These are phyloP conservation scores for Drosophila ogumai DNA, from an alignment of 1,140 invertebrate species.

Conservation along the genomic window DNA sequence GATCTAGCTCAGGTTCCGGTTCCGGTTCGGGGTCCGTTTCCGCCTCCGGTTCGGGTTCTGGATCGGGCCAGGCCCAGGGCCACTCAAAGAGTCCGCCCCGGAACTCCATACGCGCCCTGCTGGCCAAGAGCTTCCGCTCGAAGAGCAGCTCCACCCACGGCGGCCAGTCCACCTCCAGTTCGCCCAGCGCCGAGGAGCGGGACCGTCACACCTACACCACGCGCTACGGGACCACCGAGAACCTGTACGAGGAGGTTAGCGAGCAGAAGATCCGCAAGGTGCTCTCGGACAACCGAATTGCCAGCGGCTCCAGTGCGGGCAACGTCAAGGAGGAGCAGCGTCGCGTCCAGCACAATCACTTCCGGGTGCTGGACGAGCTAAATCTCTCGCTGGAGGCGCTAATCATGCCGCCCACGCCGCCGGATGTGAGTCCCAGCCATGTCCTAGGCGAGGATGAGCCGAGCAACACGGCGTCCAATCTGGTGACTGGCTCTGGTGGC, in stretches of 20 bases:
- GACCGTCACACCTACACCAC: slow-evolving; percentile 90
- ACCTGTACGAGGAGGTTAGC: slow-evolving; percentile 94
- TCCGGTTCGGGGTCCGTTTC: slow-evolving; percentile 7
- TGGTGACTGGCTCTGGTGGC: slow-evolving; percentile 14
- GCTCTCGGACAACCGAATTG: slow-evolving; percentile 85
- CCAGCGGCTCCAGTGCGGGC: slow-evolving; percentile 86
- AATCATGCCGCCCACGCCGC: slow-evolving; percentile 89
- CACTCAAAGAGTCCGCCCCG: slow-evolving; percentile 81
- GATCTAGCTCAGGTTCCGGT: slow-evolving; percentile 1
- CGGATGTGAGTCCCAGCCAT: slow-evolving; percentile 73
- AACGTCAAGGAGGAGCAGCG: slow-evolving; percentile 92
- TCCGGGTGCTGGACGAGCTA: slow-evolving; percentile 92
- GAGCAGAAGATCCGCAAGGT: slow-evolving; percentile 86
- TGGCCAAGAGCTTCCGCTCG: slow-evolving; percentile 79
- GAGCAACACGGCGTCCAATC: slow-evolving; percentile 60
- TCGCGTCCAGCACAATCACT: slow-evolving; percentile 91
- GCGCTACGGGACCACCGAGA: slow-evolving; percentile 93
- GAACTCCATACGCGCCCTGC: slow-evolving; percentile 82
- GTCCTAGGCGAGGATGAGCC: slow-evolving; percentile 40
- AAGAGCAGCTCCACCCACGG: slow-evolving; percentile 66
- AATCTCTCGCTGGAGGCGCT: slow-evolving; percentile 95
- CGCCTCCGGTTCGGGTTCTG: background rate
- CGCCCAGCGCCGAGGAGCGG: slow-evolving; percentile 77
- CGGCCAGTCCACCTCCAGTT: slow-evolving; percentile 67
- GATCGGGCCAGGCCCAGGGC: slow-evolving; percentile 27